phyloP scores from a whole-genome alignment of 1,140 invertebrate species.

The Saxidomus purpurata region DNA sequence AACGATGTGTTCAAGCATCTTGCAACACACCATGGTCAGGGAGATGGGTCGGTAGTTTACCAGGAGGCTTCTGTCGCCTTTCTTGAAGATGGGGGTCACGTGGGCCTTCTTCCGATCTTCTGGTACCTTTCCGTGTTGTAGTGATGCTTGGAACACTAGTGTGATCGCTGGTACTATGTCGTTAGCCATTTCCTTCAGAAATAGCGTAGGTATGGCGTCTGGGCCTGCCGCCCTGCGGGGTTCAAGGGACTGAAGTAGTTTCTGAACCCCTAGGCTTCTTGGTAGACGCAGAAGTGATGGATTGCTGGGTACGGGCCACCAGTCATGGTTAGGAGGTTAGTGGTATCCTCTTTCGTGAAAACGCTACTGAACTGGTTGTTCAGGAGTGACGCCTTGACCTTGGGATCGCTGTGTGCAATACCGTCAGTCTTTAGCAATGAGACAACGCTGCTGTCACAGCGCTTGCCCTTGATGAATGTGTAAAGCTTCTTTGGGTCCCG shows the following conservation, averaged over 20 bases:
- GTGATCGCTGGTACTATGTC: not conserved
- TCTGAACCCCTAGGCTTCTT: not conserved
- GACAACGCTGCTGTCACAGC: too few relatives aligned
- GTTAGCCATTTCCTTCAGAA: not conserved
- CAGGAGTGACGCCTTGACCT: not conserved
- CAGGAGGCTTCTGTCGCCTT: constrained; percentile 51
- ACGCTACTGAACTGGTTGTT: not conserved
- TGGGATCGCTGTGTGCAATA: too few relatives aligned
- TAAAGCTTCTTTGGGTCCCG: too few relatives aligned
- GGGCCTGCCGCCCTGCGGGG: not conserved
- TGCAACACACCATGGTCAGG: constrained; percentile 51
- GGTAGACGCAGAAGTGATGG: not conserved
- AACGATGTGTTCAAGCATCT: constrained; percentile 68
- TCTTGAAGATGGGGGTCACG: constrained; percentile 63
- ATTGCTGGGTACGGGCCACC: not conserved
- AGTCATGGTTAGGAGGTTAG: not conserved
- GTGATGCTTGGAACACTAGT: not conserved
- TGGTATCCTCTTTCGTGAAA: not conserved
- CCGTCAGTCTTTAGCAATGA: too few relatives aligned
- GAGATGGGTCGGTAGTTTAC: constrained; percentile 41
- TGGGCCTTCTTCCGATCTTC: constrained; percentile 41
- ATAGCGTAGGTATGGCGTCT: not conserved
- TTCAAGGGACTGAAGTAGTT: not conserved
- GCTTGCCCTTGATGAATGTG: too few relatives aligned
- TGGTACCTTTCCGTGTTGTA: not conserved